Evolutionary conservation across 2,888 invertebrate species (phyloP), one percentile per base, ranked within the genome.

Genomic region (Philereme vetulata): DNA sequence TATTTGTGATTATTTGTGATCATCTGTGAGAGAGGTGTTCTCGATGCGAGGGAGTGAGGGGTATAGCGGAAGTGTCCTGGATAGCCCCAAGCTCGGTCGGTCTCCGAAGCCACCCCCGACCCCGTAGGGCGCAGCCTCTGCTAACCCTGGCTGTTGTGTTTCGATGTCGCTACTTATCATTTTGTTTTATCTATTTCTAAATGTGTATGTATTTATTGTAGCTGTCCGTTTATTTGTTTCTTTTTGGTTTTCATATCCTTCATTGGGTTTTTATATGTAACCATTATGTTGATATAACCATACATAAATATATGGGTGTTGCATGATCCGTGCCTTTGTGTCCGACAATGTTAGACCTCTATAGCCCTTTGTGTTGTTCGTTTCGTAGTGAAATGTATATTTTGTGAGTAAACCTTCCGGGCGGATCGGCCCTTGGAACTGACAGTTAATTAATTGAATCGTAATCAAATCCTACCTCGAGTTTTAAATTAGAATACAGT

Each of bases 21-120:
- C 86, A 90, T 89, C 84, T 90, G 91, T 91, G 91, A 91, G 91
- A 90, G 91, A 91, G 91, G 91, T 92, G 91, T 92, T 90, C 91
- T 91, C 91, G 91, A 90, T 91, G 87, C 88, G 89, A 90, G 91
- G 89, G 91, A 91, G 91, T 90, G 90, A 88, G 91, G 91, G 91
- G 91, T 90, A 90, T 88, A 88, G 90, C 89, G 88, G 88, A 88
- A 87, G 89, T 90, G 90, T 89, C 88, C 80, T 84, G 87, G 88
- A 87, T 85, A 87, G 87, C 86, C 88, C 90, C 88, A 75, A 85
- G 82, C 86, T 88, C 88, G 88, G 89, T 86, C 85, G 86, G 85
- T 84, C 84, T 85, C 86, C 85, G 84, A 82, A 82, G 84, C 85
- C 85, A 78, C 79, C 86, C 88, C 88, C 76, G 71, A 78, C 79